phyloP scores from a whole-genome alignment of 2,888 invertebrate species.

The Lycocerus yunnanus region DNA sequence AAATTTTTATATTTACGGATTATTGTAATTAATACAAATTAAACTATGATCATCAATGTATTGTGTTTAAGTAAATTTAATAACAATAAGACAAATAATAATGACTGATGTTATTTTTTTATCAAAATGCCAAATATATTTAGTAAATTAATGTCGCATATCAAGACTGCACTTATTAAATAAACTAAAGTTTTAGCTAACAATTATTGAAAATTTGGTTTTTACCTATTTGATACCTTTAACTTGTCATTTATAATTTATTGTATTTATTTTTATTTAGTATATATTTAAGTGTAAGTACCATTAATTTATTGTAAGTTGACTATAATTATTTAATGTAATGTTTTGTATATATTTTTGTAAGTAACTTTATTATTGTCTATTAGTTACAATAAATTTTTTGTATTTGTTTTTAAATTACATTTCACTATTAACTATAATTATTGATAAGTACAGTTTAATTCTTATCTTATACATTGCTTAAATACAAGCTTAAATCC shows the following conservation, averaged over 20 bases:
- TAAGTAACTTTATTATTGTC: not conserved
- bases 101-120: not conserved
- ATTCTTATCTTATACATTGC: too few relatives aligned
- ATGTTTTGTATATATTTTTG: not conserved
- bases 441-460: too few relatives aligned
- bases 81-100: not conserved
- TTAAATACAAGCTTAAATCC: too few relatives aligned
- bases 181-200: constrained; percentile 13
- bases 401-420: not conserved
- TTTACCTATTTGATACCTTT: not conserved
- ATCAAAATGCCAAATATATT: constrained; percentile 1
- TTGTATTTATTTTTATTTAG: constrained; percentile 13
- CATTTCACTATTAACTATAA: too few relatives aligned
- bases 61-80: not conserved
- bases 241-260: constrained; percentile 23
- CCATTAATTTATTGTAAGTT: not conserved
- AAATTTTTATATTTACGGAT: not conserved
- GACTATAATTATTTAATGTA: not conserved
- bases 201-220: not conserved
- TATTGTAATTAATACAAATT: too few relatives aligned
- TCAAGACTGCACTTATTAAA: constrained; percentile 22
- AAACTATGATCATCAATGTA: not conserved
- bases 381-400: not conserved
- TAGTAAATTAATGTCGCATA: constrained; percentile 8
- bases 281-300: not conserved